Percentiles rank a stretch among this genome's conserved stretches.
Conservation (phyloP, 2,888 invertebrate species). For the Panorpa germanica region DNA sequence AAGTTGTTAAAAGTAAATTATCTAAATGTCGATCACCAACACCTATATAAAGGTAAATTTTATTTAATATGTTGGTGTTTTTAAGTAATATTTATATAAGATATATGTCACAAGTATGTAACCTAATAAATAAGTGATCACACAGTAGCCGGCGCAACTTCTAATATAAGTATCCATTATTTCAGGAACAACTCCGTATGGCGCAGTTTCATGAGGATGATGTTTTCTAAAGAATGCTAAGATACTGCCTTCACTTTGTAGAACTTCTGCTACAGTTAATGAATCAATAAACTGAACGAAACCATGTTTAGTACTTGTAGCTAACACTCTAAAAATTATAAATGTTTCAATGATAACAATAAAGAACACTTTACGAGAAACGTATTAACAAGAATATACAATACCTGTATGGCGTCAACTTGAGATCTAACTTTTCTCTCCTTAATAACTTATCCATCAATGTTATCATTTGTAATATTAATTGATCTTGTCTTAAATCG, state of each 20-base stretch:
- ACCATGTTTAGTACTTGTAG: slow-evolving; percentile 90
- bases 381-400: background rate
- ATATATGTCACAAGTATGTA: background rate
- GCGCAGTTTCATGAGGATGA: slow-evolving; percentile 71
- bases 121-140: slow-evolving; percentile 83
- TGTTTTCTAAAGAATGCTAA: slow-evolving; percentile 84
- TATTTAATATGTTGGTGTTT: background rate
- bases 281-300: slow-evolving; percentile 94
- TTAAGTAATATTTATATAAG: slow-evolving; percentile 3
- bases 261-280: slow-evolving; percentile 77
- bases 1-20: slow-evolving; percentile 79
- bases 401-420: slow-evolving; percentile 73
- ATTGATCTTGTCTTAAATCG: slow-evolving; percentile 91
- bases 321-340: slow-evolving; percentile 46
- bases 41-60: slow-evolving; percentile 28
- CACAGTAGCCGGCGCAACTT: slow-evolving; percentile 94
- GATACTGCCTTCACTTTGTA: slow-evolving; percentile 73
- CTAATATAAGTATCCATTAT: slow-evolving; percentile 96
- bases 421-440: slow-evolving; percentile 89
- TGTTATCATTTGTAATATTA: slow-evolving; percentile 94
- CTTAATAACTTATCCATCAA: slow-evolving; percentile 92
- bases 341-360: slow-evolving; percentile 2
- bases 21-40: slow-evolving; percentile 97
- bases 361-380: slow-evolving; percentile 1
- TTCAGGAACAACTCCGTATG: slow-evolving; percentile 80